These are phyloP conservation scores for Mastacembelus armatus DNA, from an alignment of 2,797 vertebrate genomes.

Conservation along the genomic window DNA sequence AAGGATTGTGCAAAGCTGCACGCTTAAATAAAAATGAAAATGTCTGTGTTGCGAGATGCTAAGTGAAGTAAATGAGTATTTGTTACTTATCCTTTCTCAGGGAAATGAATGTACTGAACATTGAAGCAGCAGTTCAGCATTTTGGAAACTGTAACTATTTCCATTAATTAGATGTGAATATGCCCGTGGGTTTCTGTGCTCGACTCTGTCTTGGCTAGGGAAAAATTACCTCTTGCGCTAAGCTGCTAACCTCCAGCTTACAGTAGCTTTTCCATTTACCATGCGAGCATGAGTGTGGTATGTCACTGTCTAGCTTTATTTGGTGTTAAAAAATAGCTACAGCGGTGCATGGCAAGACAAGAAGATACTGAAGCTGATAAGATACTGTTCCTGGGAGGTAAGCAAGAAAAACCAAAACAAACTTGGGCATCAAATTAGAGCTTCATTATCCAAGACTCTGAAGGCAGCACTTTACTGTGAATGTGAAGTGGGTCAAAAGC, in stretches of 20 bases:
- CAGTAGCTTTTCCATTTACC: too few species aligned
- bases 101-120: background rate
- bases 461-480: constrained; percentile 3
- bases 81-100: too few species aligned
- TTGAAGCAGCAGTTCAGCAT: background rate
- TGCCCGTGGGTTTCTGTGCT: too few species aligned
- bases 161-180: background rate
- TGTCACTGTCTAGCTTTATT: background rate
- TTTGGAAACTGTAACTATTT: background rate
- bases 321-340: too few species aligned
- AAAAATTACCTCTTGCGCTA: too few species aligned
- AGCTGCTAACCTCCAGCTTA: too few species aligned
- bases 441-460: constrained; percentile 15
- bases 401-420: constrained; percentile 10
- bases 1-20: background rate
- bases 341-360: constrained; percentile 5
- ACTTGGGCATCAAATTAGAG: constrained; percentile 27
- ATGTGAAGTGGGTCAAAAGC: constrained; percentile 12
- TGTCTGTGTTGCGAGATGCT: background rate
- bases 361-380: constrained; percentile 11
- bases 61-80: too few species aligned
- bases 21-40: background rate
- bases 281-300: too few species aligned
- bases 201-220: too few species aligned
- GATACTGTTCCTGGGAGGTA: constrained; percentile 8